Evolutionary conservation across 2,113 vertebrate species (phyloP), one percentile per base, ranked within the genome.

Genomic region (Caranx ignobilis): DNA sequence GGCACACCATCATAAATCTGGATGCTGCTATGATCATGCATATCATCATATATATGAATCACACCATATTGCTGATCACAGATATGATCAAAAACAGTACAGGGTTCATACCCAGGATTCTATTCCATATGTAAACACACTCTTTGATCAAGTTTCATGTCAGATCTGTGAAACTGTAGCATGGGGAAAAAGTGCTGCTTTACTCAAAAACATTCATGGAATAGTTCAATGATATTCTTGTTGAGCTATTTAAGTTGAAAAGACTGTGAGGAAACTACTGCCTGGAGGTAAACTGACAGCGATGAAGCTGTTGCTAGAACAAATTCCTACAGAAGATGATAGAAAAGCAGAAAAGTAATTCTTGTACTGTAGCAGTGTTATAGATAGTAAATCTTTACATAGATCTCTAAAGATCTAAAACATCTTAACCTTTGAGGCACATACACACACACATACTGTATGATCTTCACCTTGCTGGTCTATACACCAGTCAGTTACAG

Each of bases 231-330:
- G 13, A 76, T 67, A 69, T 61, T 81, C 43, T 64, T 65, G 37
- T 60, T 60, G 65, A 69, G 77, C 74, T 70, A 39, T 80, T 85
- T 50, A 71, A 63, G 69, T 72, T 71, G 48, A 76, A 84, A 79
- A 55, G 54, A 15, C 66, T 59, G 34, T 37, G 26, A 59, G 57
- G 56, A 45, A 48, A 64, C 32, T 67, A 32, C 52, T 35, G 47
- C 77, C 77, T 83, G n/a, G 64, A 83, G 73, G 73, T 64, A 57
- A 59, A 75, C 37, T 75, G 62, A 71, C 70, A 80, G 31, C 47
- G 74, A 47, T 41, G 66, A 70, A 34, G n/a, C 35, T 72, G 70
- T 32, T 75, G 47, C 61, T 26, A 12, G 70, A 59, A 55, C 26
- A 78, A 56, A 55, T 62, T 72, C 64, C 41, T 5, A 2, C 10